phyloP scores from a whole-genome alignment of 2,888 invertebrate species.

The Perithous albicinctus region DNA sequence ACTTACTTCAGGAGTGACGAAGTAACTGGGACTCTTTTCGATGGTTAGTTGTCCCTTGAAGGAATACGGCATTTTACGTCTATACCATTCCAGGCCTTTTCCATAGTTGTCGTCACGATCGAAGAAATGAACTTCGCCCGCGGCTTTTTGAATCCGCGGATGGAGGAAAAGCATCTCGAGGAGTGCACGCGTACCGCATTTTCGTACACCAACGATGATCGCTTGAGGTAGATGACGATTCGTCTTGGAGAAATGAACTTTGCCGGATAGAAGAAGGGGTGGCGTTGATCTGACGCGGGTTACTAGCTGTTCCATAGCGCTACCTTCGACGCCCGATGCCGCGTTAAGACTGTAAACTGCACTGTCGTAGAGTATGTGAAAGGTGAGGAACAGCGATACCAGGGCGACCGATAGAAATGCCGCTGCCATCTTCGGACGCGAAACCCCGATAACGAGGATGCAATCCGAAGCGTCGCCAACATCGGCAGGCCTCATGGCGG shows the following conservation, averaged over 20 bases:
- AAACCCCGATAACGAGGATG: conserved; percentile 93
- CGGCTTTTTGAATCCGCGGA: conserved; percentile 95
- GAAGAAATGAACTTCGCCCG: conserved; percentile 98
- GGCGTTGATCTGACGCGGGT: conserved; percentile 85
- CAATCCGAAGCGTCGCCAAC: conserved; percentile 92
- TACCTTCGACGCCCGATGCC: conserved; percentile 82
- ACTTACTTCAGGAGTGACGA: conserved; percentile 96
- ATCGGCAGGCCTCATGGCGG: conserved; percentile 93
- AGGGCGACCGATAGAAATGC: conserved; percentile 92
- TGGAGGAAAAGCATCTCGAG: conserved; percentile 98
- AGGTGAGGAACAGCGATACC: conserved; percentile 93
- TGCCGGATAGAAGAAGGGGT: conserved; percentile 84
- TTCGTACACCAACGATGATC: conserved; percentile 97
- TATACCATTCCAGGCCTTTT: conserved; percentile 97
- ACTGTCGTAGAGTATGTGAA: conserved; percentile 94
- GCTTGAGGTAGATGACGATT: conserved; percentile 90
- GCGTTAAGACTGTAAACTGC: conserved; percentile 92
- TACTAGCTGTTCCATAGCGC: conserved; percentile 73
- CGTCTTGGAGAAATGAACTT: conserved; percentile 88
- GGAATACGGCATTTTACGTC: conserved; percentile 97
- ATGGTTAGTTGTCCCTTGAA: conserved; percentile 96
- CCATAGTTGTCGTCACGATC: conserved; percentile 97
- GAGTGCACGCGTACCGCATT: conserved; percentile 98
- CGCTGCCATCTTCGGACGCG: conserved; percentile 93
- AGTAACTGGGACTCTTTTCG: conserved; percentile 99